A percentile compares a stretch with the other conserved stretches of the same genome.
phyloP scores from a whole-genome alignment of 64 coral and sea anemone genomes.

The Pocillopora verrucosa region DNA sequence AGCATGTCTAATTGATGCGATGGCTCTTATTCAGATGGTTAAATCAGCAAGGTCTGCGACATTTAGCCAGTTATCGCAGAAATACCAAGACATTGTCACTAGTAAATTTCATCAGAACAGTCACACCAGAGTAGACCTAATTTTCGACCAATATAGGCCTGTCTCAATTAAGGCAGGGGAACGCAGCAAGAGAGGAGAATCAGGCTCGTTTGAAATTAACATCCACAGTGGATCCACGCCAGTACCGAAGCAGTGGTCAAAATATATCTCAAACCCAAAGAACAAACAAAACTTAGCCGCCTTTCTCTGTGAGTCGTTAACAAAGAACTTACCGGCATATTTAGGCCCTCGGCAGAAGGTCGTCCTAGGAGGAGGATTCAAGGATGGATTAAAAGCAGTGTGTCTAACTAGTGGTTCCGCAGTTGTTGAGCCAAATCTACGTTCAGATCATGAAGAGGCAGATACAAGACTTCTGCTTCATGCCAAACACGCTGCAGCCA shows the following conservation, averaged over 20 bases:
- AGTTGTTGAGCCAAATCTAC: not conserved
- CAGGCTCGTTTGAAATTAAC: no score
- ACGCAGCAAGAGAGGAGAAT: no score
- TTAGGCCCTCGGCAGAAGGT: slow-evolving; percentile 1
- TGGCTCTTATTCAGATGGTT: slow-evolving; percentile 71
- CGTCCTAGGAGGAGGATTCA: slow-evolving; percentile 49
- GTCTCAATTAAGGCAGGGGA: not conserved
- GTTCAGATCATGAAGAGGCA: slow-evolving; percentile 66
- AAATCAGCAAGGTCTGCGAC: slow-evolving; percentile 55
- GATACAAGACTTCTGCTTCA: slow-evolving; percentile 61
- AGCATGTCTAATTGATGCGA: slow-evolving; percentile 64
- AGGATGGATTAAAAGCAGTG: slow-evolving; percentile 57
- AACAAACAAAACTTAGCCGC: no score
- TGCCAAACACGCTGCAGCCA: slow-evolving; percentile 47
- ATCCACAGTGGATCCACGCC: no score
- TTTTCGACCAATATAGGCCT: slow-evolving; percentile 65
- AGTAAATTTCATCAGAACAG: not conserved
- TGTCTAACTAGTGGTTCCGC: not conserved
- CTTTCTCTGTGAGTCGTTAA: no score
- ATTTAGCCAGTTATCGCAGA: slow-evolving; percentile 64
- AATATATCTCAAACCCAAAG: no score
- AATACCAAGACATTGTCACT: slow-evolving; percentile 54
- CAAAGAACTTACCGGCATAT: not conserved
- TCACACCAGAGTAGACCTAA: slow-evolving; percentile 25
- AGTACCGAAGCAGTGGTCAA: no score